These are phyloP conservation scores for Notodonta ziczac DNA, from an alignment of 2,888 invertebrate species.

Conservation along the genomic window DNA sequence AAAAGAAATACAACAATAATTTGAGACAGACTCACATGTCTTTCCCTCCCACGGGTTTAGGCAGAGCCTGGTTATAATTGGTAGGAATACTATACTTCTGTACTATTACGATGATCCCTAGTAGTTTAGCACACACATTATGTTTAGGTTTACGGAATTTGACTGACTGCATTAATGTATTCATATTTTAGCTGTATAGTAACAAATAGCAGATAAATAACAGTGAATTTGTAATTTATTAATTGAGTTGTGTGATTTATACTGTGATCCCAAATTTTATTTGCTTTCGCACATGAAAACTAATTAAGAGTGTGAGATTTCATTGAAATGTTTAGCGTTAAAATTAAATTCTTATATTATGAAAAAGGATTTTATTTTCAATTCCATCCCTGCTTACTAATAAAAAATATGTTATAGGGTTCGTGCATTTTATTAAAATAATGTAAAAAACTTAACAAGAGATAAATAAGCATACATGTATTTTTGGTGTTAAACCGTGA, in stretches of 20 bases:
- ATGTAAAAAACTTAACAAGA: conserved; percentile 44
- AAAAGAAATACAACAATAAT: too few species aligned
- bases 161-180: conserved; percentile 55
- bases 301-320: conserved; percentile 42
- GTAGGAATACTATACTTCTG: too few species aligned
- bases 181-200: conserved; percentile 29
- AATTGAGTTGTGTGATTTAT: conserved; percentile 51
- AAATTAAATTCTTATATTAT: conserved; percentile 41
- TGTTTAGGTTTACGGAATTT: conserved; percentile 46
- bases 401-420: conserved; percentile 18
- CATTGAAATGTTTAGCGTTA: conserved; percentile 30
- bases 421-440: conserved; percentile 44
- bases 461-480: conserved; percentile 38
- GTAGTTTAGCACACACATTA: conserved; percentile 10
- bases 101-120: conserved; percentile 6
- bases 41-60: too few species aligned
- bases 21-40: too few species aligned
- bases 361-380: not conserved
- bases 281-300: conserved; percentile 30
- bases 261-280: conserved; percentile 47
- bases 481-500: conserved; percentile 58
- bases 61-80: too few species aligned
- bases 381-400: not conserved
- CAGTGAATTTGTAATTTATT: conserved; percentile 44
- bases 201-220: conserved; percentile 17